Evolutionary conservation across 1,140 invertebrate species (phyloP), one percentile per base, ranked within the genome.

Genomic region (Megalonaias nervosa): DNA sequence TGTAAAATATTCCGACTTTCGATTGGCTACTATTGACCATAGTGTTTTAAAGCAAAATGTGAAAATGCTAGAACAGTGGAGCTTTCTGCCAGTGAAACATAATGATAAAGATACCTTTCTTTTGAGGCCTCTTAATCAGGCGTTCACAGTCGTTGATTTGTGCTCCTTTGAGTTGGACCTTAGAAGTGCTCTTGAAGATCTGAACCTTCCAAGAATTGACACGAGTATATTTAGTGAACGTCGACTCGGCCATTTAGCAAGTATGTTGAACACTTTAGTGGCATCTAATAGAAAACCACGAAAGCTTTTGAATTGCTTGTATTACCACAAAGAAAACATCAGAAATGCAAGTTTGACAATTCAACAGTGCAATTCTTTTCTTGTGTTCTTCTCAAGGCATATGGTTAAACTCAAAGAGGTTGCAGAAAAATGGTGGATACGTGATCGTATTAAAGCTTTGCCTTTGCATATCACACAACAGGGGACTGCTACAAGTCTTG

Each of bases 381-480:
- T 74, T 14, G 14, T 38, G 26, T 74, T 55, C 48, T 66, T 74
- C n/a, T 61, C 17, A 11, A 21, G 62, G 26, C 13, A 74, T 5
- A 26, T 74, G 12, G 26, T 23, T 6, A 21, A 55, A 14, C 26
- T 74, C 11, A 19, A 26, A 48, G 13, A 66, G 23, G 55, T 6
- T 17, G 13, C 5, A 3, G 19, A n/a, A 23, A 14, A 66, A 62
- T 55, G 38, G 21, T 15, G 14, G 19, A 48, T 12, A 31, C 14
- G 48, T 0, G 38, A 48, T n/a, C 4, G 13, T 60, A n/a, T 48
- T 67, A 55, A 31, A 56, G 48, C 19, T 14, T 56, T 74, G 31
- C 77, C 77, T 1, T 58, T 79, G 23, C 74, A 62, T 59, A 23
- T 58, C n/a, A 64, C 71, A 14, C 12, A 68, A 12, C 21, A 62